Evolutionary conservation across 2,113 vertebrate genomes (phyloP).

Genomic region (Caranx melampygus): DNA sequence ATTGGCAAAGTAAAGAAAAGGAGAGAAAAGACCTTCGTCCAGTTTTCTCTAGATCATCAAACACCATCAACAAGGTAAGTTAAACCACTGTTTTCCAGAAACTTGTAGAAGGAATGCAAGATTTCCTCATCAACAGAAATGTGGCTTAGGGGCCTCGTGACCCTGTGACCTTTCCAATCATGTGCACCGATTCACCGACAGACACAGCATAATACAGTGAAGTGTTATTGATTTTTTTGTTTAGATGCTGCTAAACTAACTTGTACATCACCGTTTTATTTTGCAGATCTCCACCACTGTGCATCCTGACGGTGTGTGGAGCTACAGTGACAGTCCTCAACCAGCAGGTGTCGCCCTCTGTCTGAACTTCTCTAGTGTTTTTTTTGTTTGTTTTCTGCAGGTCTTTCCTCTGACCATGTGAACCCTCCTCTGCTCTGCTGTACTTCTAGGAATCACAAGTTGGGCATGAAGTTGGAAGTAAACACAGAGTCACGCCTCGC

Average conservation of each 20-base stretch:
- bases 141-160: neutral
- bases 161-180: too few relatives aligned
- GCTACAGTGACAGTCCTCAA: neutral
- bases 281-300: neutral
- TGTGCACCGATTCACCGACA: too few relatives aligned
- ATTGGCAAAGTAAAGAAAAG: neutral
- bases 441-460: conserved; percentile 54
- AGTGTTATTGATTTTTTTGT: too few relatives aligned
- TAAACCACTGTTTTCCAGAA: neutral
- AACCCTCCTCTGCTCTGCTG: neutral
- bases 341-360: conserved; percentile 44
- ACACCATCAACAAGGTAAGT: neutral
- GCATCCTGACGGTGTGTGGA: neutral
- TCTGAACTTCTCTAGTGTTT: too few relatives aligned
- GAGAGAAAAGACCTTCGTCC: neutral
- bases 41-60: neutral
- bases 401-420: conserved; percentile 3
- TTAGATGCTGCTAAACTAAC: neutral
- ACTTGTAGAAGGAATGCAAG: neutral
- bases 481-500: conserved; percentile 32
- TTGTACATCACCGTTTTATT: neutral
- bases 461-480: conserved; percentile 21
- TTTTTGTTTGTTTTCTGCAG: neutral
- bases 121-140: neutral
- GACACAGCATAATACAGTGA: neutral